Conservation (phyloP, 2,888 invertebrate species). For the Ochropacha duplaris region DNA sequence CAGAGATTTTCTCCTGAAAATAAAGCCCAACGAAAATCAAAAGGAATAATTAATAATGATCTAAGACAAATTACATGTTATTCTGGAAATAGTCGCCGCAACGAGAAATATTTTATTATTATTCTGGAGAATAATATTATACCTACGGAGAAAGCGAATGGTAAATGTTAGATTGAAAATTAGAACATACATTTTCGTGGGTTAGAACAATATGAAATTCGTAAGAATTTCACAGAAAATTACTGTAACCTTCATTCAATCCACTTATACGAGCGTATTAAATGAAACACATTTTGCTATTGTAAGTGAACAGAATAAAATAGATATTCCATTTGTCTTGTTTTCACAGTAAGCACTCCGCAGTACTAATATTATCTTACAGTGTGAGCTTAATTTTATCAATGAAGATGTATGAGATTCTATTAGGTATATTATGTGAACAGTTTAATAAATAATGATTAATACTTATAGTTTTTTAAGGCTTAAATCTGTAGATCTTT, state of each 20-base stretch:
- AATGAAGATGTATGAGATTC: background rate
- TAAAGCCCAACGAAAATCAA: too few relatives aligned
- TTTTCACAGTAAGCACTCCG: background rate
- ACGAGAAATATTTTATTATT: too few relatives aligned
- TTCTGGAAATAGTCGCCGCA: too few relatives aligned
- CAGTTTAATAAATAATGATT: too few relatives aligned
- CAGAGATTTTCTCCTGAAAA: too few relatives aligned
- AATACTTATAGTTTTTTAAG: too few relatives aligned
- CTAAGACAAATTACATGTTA: too few relatives aligned
- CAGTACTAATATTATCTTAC: background rate
- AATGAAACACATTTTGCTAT: constrained; percentile 3
- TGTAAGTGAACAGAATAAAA: constrained; percentile 16
- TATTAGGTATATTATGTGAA: too few relatives aligned
- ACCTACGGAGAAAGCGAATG: background rate
- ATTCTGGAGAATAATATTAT: too few relatives aligned
- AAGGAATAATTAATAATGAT: too few relatives aligned
- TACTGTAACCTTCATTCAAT: background rate
- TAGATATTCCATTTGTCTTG: constrained; percentile 16
- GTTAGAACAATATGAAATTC: background rate
- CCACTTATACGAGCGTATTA: background rate
- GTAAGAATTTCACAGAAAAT: background rate
- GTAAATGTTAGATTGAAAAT: background rate
- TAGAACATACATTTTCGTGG: background rate
- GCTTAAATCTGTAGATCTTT: too few relatives aligned
- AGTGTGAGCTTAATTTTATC: background rate